These are phyloP conservation scores for Dasysyrphus albostriatus DNA, from an alignment of 2,888 invertebrate species.

Conservation along the genomic window DNA sequence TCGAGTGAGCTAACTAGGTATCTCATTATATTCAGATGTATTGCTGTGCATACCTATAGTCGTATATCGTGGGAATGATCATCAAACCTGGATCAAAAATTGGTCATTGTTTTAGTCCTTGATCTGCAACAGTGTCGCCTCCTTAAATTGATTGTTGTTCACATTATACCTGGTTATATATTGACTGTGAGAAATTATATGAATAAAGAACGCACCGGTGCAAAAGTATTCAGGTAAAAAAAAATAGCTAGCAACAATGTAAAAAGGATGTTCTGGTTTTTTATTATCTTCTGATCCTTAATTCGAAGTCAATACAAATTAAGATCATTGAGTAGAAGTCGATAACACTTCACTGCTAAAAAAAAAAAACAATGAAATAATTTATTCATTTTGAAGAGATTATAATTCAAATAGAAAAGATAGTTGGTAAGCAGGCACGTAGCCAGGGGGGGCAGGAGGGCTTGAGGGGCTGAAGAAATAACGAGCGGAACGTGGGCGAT, in stretches of 20 bases:
- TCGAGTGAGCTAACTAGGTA: conserved; percentile 21
- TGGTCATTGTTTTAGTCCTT: conserved; percentile 18
- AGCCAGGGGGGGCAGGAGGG: too few relatives aligned
- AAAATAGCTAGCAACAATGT: not conserved
- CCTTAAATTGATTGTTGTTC: not conserved
- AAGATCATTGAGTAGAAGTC: not conserved
- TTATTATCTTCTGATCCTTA: not conserved
- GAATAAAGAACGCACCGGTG: not conserved
- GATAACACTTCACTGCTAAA: not conserved
- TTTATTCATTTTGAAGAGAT: too few relatives aligned
- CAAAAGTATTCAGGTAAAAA: conserved; percentile 7
- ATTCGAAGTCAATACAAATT: not conserved
- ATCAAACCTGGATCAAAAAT: conserved; percentile 8
- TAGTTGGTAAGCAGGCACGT: too few relatives aligned
- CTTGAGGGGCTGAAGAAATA: too few relatives aligned
- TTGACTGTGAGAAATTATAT: not conserved
- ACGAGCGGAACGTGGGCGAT: too few relatives aligned
- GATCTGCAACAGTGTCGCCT: not conserved
- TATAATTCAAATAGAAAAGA: too few relatives aligned
- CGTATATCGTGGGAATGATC: conserved; percentile 53
- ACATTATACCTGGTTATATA: not conserved
- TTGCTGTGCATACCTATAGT: too few relatives aligned
- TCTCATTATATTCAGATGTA: not conserved
- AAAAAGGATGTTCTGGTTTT: not conserved
- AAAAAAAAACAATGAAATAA: too few relatives aligned